Conservation (phyloP, 1,140 invertebrate genomes). For the Caenorhabditis briggsae region DNA sequence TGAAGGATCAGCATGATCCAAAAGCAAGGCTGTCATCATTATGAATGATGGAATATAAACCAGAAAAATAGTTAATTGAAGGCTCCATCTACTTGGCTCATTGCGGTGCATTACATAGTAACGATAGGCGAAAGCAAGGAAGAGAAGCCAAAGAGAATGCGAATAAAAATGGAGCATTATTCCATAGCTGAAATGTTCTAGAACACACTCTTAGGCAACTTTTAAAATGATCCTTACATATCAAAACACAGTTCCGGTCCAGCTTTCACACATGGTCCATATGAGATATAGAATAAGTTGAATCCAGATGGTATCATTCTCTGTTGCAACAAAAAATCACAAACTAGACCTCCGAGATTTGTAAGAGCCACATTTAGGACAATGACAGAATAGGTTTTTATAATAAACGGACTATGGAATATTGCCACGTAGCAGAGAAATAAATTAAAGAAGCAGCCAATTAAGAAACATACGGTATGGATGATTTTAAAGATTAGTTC, state of each 20-base stretch:
- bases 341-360: neutral
- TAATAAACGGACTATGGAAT: slow-evolving; percentile 14
- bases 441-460: neutral
- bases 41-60: slow-evolving; percentile 50
- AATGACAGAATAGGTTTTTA: slow-evolving; percentile 48
- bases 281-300: slow-evolving; percentile 33
- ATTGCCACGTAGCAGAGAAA: slow-evolving; percentile 28
- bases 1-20: neutral
- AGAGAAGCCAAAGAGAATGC: neutral
- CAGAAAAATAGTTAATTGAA: neutral
- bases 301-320: slow-evolving; percentile 51
- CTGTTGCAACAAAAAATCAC: slow-evolving; percentile 18
- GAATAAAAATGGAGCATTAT: neutral
- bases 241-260: neutral
- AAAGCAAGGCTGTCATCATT: neutral
- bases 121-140: neutral
- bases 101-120: neutral
- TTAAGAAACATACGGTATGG: neutral
- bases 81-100: neutral
- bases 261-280: slow-evolving; percentile 6
- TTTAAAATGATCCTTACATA: neutral
- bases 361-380: slow-evolving; percentile 27
- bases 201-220: no score
- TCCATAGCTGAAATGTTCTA: neutral
- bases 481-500: neutral